A percentile compares a stretch with the other conserved stretches of the same genome.
phyloP scores from a whole-genome alignment of 2,888 invertebrate genomes.

The Neoscelio sp. region DNA sequence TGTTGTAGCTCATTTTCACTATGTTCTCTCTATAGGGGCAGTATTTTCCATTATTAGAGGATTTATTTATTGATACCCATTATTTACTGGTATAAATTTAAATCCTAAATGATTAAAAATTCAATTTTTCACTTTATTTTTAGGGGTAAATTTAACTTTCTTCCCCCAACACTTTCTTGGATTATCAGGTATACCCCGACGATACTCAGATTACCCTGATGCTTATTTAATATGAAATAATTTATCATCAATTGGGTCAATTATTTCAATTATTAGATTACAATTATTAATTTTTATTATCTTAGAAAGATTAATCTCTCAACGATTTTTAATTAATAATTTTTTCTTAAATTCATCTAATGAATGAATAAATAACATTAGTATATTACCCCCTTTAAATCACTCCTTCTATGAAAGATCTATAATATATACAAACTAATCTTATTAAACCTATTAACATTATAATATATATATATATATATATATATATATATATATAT shows the following conservation, averaged over 20 bases:
- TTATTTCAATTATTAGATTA: constrained; percentile 86
- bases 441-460: constrained; percentile 69
- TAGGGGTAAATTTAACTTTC: constrained; percentile 91
- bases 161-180: constrained; percentile 92
- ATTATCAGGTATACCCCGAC: constrained; percentile 89
- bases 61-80: constrained; percentile 89
- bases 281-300: constrained; percentile 86
- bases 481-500: constrained; percentile 65
- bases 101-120: constrained; percentile 86
- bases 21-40: constrained; percentile 91
- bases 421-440: too few relatives aligned
- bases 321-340: constrained; percentile 83
- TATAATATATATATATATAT: too few relatives aligned
- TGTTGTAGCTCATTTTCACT: constrained; percentile 93
- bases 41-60: constrained; percentile 91
- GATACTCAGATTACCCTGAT: constrained; percentile 90
- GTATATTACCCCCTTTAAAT: constrained; percentile 73
- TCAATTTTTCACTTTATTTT: constrained; percentile 89
- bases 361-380: constrained; percentile 86
- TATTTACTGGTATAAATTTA: constrained; percentile 89
- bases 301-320: constrained; percentile 85
- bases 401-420: constrained; percentile 71
- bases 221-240: constrained; percentile 87
- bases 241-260: constrained; percentile 87
- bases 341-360: constrained; percentile 85